These are phyloP conservation scores for Delphinapterus leucas DNA, from an alignment of 2,113 vertebrate species.

Conservation along the genomic window DNA sequence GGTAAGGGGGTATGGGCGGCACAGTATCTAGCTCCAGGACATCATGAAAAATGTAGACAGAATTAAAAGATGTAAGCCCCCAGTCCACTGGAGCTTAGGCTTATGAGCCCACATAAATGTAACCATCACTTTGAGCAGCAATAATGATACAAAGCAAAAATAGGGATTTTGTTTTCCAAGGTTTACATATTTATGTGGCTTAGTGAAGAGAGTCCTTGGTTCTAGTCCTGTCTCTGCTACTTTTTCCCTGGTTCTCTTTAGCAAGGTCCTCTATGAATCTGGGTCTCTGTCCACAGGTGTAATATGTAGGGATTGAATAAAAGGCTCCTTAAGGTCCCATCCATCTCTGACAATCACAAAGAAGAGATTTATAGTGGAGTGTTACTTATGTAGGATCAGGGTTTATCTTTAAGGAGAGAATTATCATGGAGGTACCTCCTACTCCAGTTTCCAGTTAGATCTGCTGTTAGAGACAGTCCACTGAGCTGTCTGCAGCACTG, in stretches of 20 bases:
- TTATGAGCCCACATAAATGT: not conserved
- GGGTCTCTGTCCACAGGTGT: not conserved
- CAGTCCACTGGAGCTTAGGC: not conserved
- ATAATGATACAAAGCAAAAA: not conserved
- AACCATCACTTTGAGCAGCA: not conserved
- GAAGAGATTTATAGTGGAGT: not conserved
- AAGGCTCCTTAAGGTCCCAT: not conserved
- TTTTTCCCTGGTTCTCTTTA: not conserved
- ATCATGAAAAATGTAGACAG: not conserved
- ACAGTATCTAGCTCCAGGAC: not conserved
- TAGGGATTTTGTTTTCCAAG: not conserved
- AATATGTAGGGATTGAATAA: not conserved
- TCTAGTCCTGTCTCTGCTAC: not conserved
- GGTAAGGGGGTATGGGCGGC: accelerated
- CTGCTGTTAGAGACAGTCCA: not conserved
- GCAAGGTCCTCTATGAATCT: not conserved
- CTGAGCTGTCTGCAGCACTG: not conserved
- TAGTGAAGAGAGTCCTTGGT: not conserved
- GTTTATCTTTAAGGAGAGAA: not conserved
- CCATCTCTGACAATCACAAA: not conserved
- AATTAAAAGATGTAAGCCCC: not conserved
- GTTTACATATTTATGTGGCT: not conserved
- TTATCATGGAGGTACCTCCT: not conserved
- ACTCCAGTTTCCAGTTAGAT: not conserved
- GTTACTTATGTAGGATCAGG: not conserved